Evolutionary conservation across 1,140 invertebrate genomes (phyloP).

Genomic region (Anoplophora glabripennis): DNA sequence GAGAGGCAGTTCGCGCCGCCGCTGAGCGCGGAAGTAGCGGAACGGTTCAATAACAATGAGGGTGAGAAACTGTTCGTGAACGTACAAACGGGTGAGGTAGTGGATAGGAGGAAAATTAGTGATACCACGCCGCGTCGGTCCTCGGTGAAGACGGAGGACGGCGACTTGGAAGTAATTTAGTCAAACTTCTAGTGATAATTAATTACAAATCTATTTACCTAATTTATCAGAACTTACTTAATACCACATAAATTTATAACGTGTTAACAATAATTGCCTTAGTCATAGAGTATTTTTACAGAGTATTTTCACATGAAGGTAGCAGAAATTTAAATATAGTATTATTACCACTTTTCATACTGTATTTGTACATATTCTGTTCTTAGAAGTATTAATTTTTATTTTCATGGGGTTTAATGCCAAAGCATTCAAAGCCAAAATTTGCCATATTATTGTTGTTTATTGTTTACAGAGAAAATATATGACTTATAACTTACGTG

Average conservation of each 20-base stretch:
- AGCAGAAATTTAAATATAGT: constrained; percentile 35
- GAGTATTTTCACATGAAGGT: constrained; percentile 44
- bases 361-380: constrained; percentile 30
- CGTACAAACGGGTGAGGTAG: constrained; percentile 55
- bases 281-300: constrained; percentile 48
- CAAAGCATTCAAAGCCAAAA: constrained; percentile 52
- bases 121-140: constrained; percentile 19
- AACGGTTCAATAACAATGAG: constrained; percentile 43
- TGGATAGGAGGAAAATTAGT: constrained; percentile 27
- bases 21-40: constrained; percentile 28
- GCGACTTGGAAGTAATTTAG: constrained; percentile 37
- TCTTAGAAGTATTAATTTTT: constrained; percentile 36
- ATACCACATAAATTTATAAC: constrained; percentile 23
- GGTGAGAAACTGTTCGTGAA: constrained; percentile 56
- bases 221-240: constrained; percentile 30
- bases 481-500: constrained; percentile 4
- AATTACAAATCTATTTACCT: constrained; percentile 26
- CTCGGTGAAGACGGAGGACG: constrained; percentile 4
- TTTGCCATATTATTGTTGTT: constrained; percentile 50
- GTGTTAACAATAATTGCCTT: constrained; percentile 43
- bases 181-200: constrained; percentile 48
- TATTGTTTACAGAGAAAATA: constrained; percentile 43
- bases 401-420: constrained; percentile 44
- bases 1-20: constrained; percentile 33
- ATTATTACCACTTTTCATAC: constrained; percentile 30